Percentiles rank a stretch among this genome's conserved stretches.
Evolutionary conservation across 2,888 invertebrate genomes (phyloP).

Genomic region (Ichneumoninae sp.): DNA sequence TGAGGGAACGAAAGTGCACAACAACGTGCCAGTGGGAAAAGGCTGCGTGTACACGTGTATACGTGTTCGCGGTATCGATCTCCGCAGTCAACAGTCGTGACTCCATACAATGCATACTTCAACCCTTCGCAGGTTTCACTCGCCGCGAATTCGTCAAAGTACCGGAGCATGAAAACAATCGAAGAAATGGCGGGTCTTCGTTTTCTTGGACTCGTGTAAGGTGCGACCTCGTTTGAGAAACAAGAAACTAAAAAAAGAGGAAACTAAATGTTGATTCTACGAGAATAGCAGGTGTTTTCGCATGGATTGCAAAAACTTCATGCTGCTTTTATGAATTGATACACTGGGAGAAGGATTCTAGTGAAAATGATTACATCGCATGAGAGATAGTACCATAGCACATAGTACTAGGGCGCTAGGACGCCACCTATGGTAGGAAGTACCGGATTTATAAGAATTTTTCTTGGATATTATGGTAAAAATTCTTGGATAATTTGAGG

Average conservation of each 20-base stretch:
- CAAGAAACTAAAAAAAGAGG: not conserved
- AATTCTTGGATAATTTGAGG: too few species aligned
- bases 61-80: slow-evolving; percentile 37
- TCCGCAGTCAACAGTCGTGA: slow-evolving; percentile 9
- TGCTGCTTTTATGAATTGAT: not conserved
- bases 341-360: too few species aligned
- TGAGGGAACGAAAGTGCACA: slow-evolving; percentile 19
- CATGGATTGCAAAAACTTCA: not conserved
- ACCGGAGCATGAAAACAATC: not conserved
- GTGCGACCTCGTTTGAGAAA: not conserved
- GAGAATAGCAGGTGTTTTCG: too few species aligned
- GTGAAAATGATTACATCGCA: too few species aligned
- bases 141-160: not conserved
- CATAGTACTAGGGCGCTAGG: too few species aligned
- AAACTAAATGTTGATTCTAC: too few species aligned
- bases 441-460: too few species aligned
- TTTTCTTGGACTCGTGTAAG: not conserved
- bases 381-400: too few species aligned
- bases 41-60: not conserved
- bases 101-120: slow-evolving; percentile 25
- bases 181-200: not conserved
- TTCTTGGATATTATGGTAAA: too few species aligned
- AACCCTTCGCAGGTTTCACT: slow-evolving; percentile 5
- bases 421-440: too few species aligned
- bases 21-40: slow-evolving; percentile 6